Evolutionary conservation across 2,888 invertebrate genomes (phyloP).

Genomic region (Boloria euphrosyne): DNA sequence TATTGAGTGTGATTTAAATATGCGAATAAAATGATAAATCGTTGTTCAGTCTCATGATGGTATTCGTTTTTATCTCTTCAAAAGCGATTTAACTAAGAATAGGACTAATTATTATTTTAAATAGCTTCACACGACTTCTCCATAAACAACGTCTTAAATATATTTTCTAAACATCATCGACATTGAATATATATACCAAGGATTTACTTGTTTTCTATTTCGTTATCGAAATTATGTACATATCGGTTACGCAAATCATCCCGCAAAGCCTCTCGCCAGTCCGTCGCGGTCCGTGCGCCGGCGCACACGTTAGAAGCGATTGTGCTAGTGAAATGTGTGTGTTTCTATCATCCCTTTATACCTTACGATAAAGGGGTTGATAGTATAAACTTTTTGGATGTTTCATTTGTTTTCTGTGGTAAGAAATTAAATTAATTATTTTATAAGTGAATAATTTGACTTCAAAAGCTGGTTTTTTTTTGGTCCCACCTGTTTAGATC

Average conservation of each 20-base stretch:
- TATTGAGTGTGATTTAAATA: too few species aligned
- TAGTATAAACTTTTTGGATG: slow-evolving; percentile 51
- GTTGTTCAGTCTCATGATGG: too few species aligned
- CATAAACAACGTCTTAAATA: background rate
- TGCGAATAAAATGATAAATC: too few species aligned
- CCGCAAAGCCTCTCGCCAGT: slow-evolving; percentile 54
- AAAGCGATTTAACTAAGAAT: too few species aligned
- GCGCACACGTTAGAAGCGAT: slow-evolving; percentile 57
- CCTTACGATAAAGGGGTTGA: slow-evolving; percentile 66
- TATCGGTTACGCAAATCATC: slow-evolving; percentile 43
- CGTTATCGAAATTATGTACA: slow-evolving; percentile 34
- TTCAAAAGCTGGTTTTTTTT: background rate
- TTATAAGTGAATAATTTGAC: background rate
- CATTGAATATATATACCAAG: slow-evolving; percentile 29
- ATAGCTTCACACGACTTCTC: background rate
- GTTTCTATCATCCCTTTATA: slow-evolving; percentile 72
- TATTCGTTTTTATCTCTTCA: too few species aligned
- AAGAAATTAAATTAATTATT: slow-evolving; percentile 7
- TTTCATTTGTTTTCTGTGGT: slow-evolving; percentile 48
- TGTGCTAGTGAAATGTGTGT: slow-evolving; percentile 47
- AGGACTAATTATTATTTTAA: too few species aligned
- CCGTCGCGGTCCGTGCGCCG: slow-evolving; percentile 59
- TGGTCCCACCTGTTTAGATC: slow-evolving; percentile 23
- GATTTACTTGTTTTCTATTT: slow-evolving; percentile 32
- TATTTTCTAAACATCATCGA: slow-evolving; percentile 9